These are phyloP conservation scores for Isaurus tuberculatus DNA, from an alignment of 92 coral and sea anemone species.

Conservation along the genomic window DNA sequence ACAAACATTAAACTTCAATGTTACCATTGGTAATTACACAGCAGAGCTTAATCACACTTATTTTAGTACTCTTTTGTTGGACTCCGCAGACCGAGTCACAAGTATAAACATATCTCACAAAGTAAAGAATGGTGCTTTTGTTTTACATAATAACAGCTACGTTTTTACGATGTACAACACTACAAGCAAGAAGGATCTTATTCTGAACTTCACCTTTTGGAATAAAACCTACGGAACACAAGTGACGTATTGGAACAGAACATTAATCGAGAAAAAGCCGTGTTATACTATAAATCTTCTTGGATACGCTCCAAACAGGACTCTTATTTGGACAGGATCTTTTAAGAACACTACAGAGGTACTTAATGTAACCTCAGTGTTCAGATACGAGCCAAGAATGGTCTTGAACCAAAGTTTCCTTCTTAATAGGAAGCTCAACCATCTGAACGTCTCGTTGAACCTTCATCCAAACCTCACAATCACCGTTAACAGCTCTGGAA, in stretches of 20 bases:
- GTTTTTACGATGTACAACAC: slow-evolving; percentile 59
- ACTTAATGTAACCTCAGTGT: slow-evolving; percentile 58
- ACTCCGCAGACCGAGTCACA: slow-evolving; percentile 48
- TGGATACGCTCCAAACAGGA: slow-evolving; percentile 55
- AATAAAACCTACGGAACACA: slow-evolving; percentile 66
- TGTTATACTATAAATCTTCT: slow-evolving; percentile 51
- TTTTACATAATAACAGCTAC: slow-evolving; percentile 55
- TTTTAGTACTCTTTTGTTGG: slow-evolving; percentile 31
- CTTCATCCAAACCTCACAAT: slow-evolving; percentile 59
- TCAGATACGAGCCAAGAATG: slow-evolving; percentile 41
- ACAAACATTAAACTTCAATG: slow-evolving; percentile 54
- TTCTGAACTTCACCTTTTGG: slow-evolving; percentile 60
- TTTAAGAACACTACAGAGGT: slow-evolving; percentile 57
- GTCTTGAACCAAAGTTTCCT: slow-evolving; percentile 60
- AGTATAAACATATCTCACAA: slow-evolving; percentile 67
- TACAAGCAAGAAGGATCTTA: slow-evolving; percentile 53
- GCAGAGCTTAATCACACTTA: slow-evolving; percentile 70
- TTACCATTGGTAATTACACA: slow-evolving; percentile 65
- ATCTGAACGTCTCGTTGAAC: slow-evolving; percentile 60
- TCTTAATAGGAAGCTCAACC: slow-evolving; percentile 46
- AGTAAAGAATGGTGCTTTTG: slow-evolving; percentile 55
- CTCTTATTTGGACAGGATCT: slow-evolving; percentile 63
- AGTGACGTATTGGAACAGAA: slow-evolving; percentile 48
- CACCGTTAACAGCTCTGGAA: slow-evolving; percentile 69
- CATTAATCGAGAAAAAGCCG: slow-evolving; percentile 35